Evolutionary conservation across 2,888 invertebrate species (phyloP).

Genomic region (Eledona agricola): DNA sequence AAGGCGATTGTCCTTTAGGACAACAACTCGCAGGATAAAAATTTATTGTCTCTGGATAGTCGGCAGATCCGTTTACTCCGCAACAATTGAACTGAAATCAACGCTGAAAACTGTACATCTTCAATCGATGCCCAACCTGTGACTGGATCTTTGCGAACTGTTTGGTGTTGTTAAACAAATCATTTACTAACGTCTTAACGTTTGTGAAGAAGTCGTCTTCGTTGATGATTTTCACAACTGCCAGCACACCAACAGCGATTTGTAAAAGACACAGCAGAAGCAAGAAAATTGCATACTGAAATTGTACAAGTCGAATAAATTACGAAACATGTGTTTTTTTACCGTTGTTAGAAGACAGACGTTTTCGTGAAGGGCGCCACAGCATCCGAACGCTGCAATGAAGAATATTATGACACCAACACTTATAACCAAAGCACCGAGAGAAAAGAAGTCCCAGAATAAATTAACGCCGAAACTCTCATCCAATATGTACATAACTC

Average conservation of each 20-base stretch:
- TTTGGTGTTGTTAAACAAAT: constrained; percentile 63
- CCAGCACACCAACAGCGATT: constrained; percentile 71
- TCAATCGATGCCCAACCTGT: constrained; percentile 58
- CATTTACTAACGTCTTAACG: constrained; percentile 42
- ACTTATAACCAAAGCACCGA: constrained; percentile 40
- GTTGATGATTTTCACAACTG: constrained; percentile 69
- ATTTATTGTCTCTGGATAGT: constrained; percentile 2
- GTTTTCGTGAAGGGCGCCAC: constrained; percentile 49
- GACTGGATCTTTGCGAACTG: constrained; percentile 70
- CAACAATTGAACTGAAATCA: constrained; percentile 38
- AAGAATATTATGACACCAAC: constrained; percentile 50
- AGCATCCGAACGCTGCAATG: constrained; percentile 53
- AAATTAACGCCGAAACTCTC: constrained; percentile 21
- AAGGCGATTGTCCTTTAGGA: not conserved
- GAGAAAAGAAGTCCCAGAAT: constrained; percentile 30
- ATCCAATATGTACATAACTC: constrained; percentile 25
- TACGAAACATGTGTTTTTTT: too few species aligned
- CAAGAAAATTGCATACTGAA: constrained; percentile 62
- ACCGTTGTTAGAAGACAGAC: constrained; percentile 50
- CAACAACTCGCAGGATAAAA: constrained; percentile 25
- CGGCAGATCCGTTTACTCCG: constrained; percentile 25
- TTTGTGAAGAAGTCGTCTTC: constrained; percentile 56
- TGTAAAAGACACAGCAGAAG: constrained; percentile 75
- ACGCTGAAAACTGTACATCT: not conserved
- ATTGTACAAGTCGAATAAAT: too few species aligned